Evolutionary conservation across 2,797 vertebrate genomes (phyloP).

Genomic region (Acanthurus lineatus): DNA sequence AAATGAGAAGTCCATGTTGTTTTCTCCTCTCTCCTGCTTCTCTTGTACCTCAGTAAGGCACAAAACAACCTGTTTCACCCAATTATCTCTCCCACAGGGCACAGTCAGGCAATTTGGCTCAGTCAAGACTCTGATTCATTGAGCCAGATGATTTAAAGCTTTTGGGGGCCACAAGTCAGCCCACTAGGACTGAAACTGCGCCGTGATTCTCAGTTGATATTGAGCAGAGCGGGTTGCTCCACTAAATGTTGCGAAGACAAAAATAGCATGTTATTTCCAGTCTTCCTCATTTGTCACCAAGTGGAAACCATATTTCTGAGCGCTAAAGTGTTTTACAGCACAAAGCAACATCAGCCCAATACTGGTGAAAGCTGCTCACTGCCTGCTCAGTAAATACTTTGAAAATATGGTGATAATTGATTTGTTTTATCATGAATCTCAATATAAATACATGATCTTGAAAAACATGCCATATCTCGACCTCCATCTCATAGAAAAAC

Average conservation of each 20-base stretch:
- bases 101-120: conserved; percentile 74
- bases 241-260: conserved; percentile 39
- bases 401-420: neutral
- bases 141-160: conserved; percentile 77
- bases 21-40: conserved; percentile 48
- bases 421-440: neutral
- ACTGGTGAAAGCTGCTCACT: neutral
- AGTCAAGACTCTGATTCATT: conserved; percentile 73
- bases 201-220: conserved; percentile 60
- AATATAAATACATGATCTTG: too few species aligned
- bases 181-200: conserved; percentile 54
- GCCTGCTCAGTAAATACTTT: neutral
- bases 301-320: conserved; percentile 15
- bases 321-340: neutral
- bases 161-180: conserved; percentile 64
- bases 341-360: too few species aligned
- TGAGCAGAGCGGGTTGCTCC: conserved; percentile 46
- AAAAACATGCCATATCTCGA: neutral
- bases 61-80: conserved; percentile 77
- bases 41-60: conserved; percentile 52
- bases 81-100: conserved; percentile 81
- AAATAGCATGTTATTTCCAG: conserved; percentile 49
- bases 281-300: conserved; percentile 26
- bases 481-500: neutral
- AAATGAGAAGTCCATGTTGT: conserved; percentile 67